phyloP scores from a whole-genome alignment of 2,888 invertebrate species.

The Tachina grossa region DNA sequence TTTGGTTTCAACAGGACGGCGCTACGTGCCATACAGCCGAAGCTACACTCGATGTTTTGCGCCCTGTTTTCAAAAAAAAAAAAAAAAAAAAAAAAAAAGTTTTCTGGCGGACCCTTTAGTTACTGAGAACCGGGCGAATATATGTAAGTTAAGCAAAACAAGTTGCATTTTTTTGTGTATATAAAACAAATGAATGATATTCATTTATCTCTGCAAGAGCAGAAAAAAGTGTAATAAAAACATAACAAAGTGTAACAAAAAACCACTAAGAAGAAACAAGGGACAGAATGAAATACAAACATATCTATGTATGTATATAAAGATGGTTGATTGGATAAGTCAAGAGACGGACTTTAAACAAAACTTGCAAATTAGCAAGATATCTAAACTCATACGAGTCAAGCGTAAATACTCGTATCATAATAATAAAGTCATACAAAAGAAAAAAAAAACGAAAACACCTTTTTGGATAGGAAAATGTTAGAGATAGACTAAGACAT shows the following conservation, averaged over 20 bases:
- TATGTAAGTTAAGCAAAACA: constrained; percentile 17
- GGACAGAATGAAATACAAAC: constrained; percentile 23
- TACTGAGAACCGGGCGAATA: constrained; percentile 15
- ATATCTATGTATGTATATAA: constrained; percentile 19
- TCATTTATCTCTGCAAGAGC: constrained; percentile 19
- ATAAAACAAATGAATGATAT: constrained; percentile 21
- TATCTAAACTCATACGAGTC: constrained; percentile 48
- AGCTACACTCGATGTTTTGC: no score
- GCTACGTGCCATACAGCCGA: no score
- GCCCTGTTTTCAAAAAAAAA: no score
- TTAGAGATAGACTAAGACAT: background rate
- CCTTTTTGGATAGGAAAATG: background rate
- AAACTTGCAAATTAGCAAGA: constrained; percentile 66
- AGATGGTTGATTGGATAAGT: constrained; percentile 1
- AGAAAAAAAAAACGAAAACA: constrained; percentile 4
- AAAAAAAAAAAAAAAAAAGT: no score
- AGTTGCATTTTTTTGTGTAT: constrained; percentile 35
- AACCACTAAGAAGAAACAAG: constrained; percentile 25
- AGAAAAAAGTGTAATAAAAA: constrained; percentile 11
- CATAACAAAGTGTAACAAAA: constrained; percentile 58
- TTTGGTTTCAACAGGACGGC: no score
- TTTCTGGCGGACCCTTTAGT: no score
- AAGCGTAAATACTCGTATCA: constrained; percentile 31
- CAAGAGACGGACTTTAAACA: constrained; percentile 34
- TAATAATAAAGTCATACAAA: constrained; percentile 27